Conservation (phyloP, 1,140 invertebrate species). For the Drosophila persimilis region DNA sequence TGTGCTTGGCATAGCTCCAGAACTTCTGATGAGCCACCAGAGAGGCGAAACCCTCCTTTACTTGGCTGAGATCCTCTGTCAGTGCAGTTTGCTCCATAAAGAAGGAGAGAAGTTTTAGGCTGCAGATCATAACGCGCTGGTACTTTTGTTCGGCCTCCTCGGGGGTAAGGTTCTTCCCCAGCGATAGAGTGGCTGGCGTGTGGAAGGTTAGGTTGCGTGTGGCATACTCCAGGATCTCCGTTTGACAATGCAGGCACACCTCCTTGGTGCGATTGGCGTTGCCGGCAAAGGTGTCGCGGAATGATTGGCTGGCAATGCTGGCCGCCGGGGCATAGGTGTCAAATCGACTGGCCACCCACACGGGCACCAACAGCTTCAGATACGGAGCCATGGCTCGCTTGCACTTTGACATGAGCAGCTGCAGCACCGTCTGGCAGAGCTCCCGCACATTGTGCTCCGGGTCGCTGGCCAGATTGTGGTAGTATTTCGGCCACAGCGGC, state of each 20-base stretch:
- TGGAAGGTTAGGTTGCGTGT: conserved; percentile 88
- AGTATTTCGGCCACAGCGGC: conserved; percentile 91
- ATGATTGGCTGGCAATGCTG: conserved; percentile 88
- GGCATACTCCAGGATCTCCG: conserved; percentile 90
- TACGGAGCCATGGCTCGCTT: conserved; percentile 90
- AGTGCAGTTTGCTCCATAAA: conserved; percentile 85
- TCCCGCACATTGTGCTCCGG: conserved; percentile 91
- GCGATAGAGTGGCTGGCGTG: conserved; percentile 84
- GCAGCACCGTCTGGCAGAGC: conserved; percentile 88
- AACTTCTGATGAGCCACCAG: conserved; percentile 85
- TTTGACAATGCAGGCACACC: conserved; percentile 90
- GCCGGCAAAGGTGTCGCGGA: conserved; percentile 88
- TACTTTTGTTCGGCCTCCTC: conserved; percentile 91
- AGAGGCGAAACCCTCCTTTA: conserved; percentile 45
- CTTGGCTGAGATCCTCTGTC: conserved; percentile 84
- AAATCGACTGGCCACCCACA: conserved; percentile 91
- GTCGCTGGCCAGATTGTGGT: conserved; percentile 89
- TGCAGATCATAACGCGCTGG: conserved; percentile 87
- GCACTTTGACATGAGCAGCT: conserved; percentile 87
- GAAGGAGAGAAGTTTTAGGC: conserved; percentile 87
- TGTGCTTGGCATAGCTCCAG: conserved; percentile 88
- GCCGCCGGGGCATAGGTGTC: conserved; percentile 92
- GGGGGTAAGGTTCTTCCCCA: conserved; percentile 76
- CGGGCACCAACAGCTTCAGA: conserved; percentile 89
- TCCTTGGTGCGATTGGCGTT: conserved; percentile 86